Conservation (phyloP, 1,140 invertebrate genomes). For the Teleogryllus occipitalis region DNA sequence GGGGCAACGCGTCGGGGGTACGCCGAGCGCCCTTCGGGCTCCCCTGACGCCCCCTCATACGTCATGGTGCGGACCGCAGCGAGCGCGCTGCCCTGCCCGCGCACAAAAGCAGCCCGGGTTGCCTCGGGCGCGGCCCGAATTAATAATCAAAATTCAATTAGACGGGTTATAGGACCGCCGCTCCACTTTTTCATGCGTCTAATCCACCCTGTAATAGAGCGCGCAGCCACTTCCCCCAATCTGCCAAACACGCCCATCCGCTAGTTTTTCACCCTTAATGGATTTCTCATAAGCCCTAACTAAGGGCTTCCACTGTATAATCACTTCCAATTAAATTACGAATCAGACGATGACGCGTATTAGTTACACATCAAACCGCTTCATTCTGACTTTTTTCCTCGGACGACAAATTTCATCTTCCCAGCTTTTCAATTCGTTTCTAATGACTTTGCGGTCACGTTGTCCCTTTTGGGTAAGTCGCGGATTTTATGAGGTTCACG, state of each 20-base stretch:
- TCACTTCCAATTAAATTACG: slow-evolving; percentile 11
- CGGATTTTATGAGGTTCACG: neutral
- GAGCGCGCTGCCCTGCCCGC: neutral
- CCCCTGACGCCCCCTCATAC: neutral
- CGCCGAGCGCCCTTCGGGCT: too few relatives aligned
- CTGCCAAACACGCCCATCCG: slow-evolving; percentile 19
- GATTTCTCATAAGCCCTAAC: slow-evolving; percentile 18
- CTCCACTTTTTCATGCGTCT: slow-evolving; percentile 15
- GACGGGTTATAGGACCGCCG: slow-evolving; percentile 9
- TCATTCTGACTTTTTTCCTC: neutral
- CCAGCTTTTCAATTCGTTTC: neutral
- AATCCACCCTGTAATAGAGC: slow-evolving; percentile 11
- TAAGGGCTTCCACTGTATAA: neutral
- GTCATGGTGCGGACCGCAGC: neutral
- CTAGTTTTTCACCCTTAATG: slow-evolving; percentile 15
- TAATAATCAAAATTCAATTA: slow-evolving; percentile 22
- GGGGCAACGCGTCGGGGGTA: neutral
- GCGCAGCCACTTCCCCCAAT: slow-evolving; percentile 1
- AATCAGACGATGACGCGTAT: neutral
- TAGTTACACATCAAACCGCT: neutral
- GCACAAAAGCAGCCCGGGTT: neutral
- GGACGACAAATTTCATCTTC: neutral
- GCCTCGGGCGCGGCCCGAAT: neutral
- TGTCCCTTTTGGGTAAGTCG: neutral
- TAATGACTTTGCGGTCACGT: neutral